Percentiles rank a stretch among this genome's conserved stretches.
These are phyloP conservation scores for Linnaemya tessellans DNA, from an alignment of 2,888 invertebrate genomes.

Conservation along the genomic window DNA sequence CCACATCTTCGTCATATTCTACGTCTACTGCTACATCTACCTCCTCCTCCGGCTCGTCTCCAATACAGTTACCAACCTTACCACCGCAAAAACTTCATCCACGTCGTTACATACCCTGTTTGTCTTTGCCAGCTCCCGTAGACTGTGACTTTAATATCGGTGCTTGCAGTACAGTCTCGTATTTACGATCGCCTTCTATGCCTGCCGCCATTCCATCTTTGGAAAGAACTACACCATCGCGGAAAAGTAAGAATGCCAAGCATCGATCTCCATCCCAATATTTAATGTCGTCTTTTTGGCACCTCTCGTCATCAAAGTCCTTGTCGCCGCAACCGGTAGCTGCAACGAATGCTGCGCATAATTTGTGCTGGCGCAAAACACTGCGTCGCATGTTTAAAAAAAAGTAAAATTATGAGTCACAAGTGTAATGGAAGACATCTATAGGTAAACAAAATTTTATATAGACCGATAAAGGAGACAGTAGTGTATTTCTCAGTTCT, in stretches of 20 bases:
- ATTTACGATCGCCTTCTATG: slow-evolving; percentile 73
- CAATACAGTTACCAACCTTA: slow-evolving; percentile 63
- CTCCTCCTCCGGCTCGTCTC: slow-evolving; percentile 42
- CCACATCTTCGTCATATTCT: slow-evolving; percentile 29
- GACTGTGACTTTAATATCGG: slow-evolving; percentile 34
- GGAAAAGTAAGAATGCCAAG: slow-evolving; percentile 50
- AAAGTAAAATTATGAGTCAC: slow-evolving; percentile 63
- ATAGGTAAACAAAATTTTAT: slow-evolving; percentile 31
- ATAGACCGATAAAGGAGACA: slow-evolving; percentile 25
- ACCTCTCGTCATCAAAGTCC: slow-evolving; percentile 72
- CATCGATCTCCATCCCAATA: slow-evolving; percentile 73
- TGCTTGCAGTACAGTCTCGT: slow-evolving; percentile 55
- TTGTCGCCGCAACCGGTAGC: slow-evolving; percentile 69
- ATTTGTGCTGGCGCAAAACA: slow-evolving; percentile 80
- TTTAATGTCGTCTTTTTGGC: slow-evolving; percentile 75
- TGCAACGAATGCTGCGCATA: slow-evolving; percentile 73
- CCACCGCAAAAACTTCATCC: slow-evolving; percentile 53
- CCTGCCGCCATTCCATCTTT: slow-evolving; percentile 76
- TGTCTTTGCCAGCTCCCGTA: slow-evolving; percentile 60
- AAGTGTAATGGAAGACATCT: slow-evolving; percentile 40
- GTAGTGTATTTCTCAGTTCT: slow-evolving; percentile 46
- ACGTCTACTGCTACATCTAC: slow-evolving; percentile 33
- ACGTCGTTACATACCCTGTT: slow-evolving; percentile 60
- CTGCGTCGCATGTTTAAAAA: slow-evolving; percentile 79
- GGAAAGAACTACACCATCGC: slow-evolving; percentile 62